These are phyloP conservation scores for Syrphus vitripennis DNA, from an alignment of 2,888 invertebrate genomes.

Conservation along the genomic window DNA sequence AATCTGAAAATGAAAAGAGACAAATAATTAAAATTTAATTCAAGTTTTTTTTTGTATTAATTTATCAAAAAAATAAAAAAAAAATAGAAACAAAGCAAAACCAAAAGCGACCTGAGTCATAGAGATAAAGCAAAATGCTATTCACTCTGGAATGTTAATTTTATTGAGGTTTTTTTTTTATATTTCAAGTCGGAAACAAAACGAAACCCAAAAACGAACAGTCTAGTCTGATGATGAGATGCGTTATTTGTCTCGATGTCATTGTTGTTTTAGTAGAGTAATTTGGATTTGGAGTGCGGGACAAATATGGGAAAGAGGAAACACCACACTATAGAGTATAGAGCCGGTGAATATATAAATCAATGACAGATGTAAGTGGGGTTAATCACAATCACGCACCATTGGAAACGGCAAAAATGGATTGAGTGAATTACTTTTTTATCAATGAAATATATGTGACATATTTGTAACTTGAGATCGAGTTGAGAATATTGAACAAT, in stretches of 20 bases:
- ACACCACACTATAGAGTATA: conserved; percentile 55
- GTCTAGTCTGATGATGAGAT: conserved; percentile 6
- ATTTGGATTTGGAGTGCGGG: conserved; percentile 35
- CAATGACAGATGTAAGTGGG: conserved; percentile 63
- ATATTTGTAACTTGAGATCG: no score
- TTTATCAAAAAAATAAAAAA: conserved; percentile 14
- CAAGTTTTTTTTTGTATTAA: conserved; percentile 35
- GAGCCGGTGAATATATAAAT: conserved; percentile 61
- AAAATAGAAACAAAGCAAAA: conserved; percentile 16
- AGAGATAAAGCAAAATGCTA: conserved; percentile 40
- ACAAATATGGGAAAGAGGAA: conserved; percentile 65
- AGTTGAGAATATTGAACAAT: background rate
- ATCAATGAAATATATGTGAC: conserved; percentile 53
- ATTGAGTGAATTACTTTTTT: conserved; percentile 9
- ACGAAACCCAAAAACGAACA: conserved; percentile 3
- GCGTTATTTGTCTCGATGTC: conserved; percentile 39
- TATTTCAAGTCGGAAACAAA: conserved; percentile 1
- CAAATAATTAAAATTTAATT: conserved; percentile 30
- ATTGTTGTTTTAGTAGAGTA: conserved; percentile 29
- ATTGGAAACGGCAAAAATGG: conserved; percentile 16
- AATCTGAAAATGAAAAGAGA: conserved; percentile 50
- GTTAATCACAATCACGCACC: conserved; percentile 42
- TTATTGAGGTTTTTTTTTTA: conserved; percentile 27
- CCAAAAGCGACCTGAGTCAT: conserved; percentile 42
- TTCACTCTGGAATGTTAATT: conserved; percentile 65